phyloP scores from a whole-genome alignment of 1,140 invertebrate species.

The Oryctes rhinoceros region DNA sequence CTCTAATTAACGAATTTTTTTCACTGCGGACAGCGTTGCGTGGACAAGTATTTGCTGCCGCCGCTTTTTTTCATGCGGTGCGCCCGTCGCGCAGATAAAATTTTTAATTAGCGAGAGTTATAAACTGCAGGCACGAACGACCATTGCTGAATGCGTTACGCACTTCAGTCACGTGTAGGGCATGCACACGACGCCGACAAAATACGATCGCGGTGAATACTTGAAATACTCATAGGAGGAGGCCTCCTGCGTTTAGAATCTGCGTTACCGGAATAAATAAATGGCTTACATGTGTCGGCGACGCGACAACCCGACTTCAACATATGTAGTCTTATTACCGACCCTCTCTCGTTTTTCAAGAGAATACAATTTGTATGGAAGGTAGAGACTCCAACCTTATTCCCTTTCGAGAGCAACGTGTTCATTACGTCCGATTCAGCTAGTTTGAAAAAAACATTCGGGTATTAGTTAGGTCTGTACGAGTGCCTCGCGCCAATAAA shows the following conservation, averaged over 20 bases:
- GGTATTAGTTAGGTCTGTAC: no score
- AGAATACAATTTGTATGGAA: not conserved
- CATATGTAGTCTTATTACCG: not conserved
- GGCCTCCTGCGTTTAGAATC: not conserved
- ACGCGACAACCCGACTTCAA: not conserved
- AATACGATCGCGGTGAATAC: not conserved
- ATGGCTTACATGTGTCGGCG: not conserved
- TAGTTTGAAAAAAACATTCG: not conserved
- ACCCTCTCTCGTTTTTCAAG: not conserved
- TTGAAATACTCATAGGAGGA: not conserved
- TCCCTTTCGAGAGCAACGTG: not conserved
- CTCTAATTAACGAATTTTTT: no score
- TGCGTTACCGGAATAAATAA: not conserved
- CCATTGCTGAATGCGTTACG: slow-evolving; percentile 2
- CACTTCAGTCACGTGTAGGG: slow-evolving; percentile 1
- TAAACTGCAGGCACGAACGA: not conserved
- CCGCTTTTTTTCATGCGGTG: not conserved
- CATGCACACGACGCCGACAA: not conserved
- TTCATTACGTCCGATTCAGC: not conserved
- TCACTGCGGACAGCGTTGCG: no score
- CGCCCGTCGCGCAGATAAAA: slow-evolving; percentile 1
- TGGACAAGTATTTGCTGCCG: no score
- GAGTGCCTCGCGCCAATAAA: no score
- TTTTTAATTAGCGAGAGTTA: slow-evolving; percentile 11
- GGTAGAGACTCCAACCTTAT: not conserved